Percentiles rank a stretch among this genome's conserved stretches.
Conservation (phyloP, 2,888 invertebrate genomes). For the Tetragnatha montana region DNA sequence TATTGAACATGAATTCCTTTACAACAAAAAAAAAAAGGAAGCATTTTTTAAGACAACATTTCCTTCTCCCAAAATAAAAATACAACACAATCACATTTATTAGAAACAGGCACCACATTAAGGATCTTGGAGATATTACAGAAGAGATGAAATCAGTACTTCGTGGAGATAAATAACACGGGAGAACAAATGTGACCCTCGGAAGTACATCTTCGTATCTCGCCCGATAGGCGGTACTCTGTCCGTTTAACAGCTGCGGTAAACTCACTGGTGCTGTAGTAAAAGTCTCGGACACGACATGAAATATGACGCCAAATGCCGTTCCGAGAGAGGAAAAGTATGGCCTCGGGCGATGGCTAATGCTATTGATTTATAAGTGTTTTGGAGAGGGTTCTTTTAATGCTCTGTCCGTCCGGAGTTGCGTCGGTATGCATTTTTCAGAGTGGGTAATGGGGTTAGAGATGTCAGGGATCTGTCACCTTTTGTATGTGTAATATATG, state of each 20-base stretch:
- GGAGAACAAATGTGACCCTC: neutral
- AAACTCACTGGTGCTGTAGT: neutral
- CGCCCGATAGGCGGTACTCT: neutral
- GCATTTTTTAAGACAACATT: no score
- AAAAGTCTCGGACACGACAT: neutral
- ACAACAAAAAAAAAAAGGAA: no score
- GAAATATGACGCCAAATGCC: neutral
- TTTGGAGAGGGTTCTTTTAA: neutral
- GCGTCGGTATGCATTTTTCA: neutral
- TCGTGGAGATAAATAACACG: neutral
- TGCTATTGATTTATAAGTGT: slow-evolving; percentile 2
- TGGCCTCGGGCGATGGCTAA: neutral
- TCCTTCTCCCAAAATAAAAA: no score
- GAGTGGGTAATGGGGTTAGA: neutral
- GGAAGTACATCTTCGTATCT: neutral
- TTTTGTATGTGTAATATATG: neutral
- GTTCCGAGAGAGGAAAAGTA: neutral
- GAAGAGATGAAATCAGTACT: neutral
- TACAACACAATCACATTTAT: neutral
- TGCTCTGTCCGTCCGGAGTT: neutral
- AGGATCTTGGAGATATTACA: neutral
- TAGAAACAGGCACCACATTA: neutral
- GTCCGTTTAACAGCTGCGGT: neutral
- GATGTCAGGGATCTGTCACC: neutral
- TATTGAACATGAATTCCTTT: no score